Percentiles rank a stretch among this genome's conserved stretches.
Conservation (phyloP, 2,797 vertebrate species). For the Sebastes itinus region DNA sequence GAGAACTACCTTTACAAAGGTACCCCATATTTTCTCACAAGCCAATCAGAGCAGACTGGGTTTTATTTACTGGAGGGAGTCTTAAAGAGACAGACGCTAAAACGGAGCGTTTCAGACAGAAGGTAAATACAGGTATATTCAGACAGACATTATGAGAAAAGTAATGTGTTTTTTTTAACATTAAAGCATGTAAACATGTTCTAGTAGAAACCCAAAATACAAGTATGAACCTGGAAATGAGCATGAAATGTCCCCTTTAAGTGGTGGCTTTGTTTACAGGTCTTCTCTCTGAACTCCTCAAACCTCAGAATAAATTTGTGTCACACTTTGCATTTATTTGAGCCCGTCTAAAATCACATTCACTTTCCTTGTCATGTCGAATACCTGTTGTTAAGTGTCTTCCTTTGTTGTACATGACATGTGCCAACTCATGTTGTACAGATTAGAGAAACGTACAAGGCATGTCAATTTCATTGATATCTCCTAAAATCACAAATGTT, state of each 20-base stretch:
- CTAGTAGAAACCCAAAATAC: no score
- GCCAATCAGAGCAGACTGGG: no score
- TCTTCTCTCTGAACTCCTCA: neutral
- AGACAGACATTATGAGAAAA: no score
- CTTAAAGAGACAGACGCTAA: no score
- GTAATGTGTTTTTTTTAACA: no score
- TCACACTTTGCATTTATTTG: neutral
- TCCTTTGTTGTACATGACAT: neutral
- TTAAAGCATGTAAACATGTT: no score
- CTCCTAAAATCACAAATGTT: neutral
- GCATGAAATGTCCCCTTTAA: neutral
- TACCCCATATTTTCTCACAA: no score
- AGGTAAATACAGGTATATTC: no score
- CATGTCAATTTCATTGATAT: neutral
- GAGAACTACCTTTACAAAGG: no score
- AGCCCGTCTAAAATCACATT: neutral
- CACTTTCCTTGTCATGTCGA: neutral
- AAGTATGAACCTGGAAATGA: no score
- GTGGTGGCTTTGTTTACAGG: neutral
- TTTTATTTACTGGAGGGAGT: no score
- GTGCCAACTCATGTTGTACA: neutral
- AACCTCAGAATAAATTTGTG: neutral
- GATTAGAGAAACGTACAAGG: neutral
- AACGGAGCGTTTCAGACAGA: no score
- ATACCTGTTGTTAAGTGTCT: neutral